These are phyloP conservation scores for Frankliniella intonsa DNA, from an alignment of 2,888 invertebrate genomes.

Conservation along the genomic window DNA sequence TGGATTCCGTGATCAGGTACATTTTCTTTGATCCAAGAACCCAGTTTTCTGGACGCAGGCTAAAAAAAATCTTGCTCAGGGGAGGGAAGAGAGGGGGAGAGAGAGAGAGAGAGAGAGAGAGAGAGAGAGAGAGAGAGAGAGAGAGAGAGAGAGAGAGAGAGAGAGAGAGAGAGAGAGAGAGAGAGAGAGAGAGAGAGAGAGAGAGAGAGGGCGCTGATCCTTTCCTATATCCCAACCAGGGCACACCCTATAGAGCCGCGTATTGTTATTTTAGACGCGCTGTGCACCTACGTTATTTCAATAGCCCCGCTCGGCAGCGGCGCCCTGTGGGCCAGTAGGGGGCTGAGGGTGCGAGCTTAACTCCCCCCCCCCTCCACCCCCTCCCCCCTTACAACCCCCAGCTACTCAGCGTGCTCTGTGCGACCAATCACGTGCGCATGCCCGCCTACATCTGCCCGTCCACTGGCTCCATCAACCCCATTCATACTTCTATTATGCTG, in stretches of 20 bases:
- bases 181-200: neutral
- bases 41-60: too few species aligned
- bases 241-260: too few species aligned
- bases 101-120: neutral
- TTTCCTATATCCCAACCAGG: too few species aligned
- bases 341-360: neutral
- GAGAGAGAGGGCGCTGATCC: neutral
- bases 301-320: too few species aligned
- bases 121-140: neutral
- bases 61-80: too few species aligned
- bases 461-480: neutral
- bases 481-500: neutral
- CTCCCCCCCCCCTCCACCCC: neutral
- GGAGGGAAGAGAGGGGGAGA: too few species aligned
- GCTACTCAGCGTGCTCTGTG: too few species aligned
- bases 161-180: neutral
- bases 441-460: neutral
- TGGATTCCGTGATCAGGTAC: too few species aligned
- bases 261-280: too few species aligned
- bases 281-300: too few species aligned
- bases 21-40: too few species aligned
- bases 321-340: neutral
- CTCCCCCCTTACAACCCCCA: too few species aligned
- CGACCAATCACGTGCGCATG: neutral
- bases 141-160: neutral